Conservation (phyloP, 2,888 invertebrate species). For the Margaritifera margaritifera region DNA sequence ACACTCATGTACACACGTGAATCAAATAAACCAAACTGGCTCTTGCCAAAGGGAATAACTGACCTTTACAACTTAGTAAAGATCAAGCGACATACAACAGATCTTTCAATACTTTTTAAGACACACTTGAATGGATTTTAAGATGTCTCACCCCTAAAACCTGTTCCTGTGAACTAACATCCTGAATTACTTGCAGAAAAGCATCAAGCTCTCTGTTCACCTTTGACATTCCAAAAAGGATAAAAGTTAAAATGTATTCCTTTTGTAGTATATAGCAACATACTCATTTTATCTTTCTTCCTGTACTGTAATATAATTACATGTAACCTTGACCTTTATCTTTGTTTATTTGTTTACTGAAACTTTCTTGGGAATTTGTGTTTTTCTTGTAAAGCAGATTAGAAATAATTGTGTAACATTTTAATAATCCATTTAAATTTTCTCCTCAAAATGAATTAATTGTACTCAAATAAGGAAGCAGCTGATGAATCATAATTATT, state of each 20-base stretch:
- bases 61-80: no score
- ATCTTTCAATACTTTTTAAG: no score
- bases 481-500: no score
- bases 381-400: not conserved
- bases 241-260: no score
- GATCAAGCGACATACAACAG: no score
- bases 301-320: conserved; percentile 4
- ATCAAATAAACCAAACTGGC: no score
- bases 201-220: not conserved
- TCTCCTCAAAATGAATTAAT: no score
- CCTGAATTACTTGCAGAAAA: conserved; percentile 1
- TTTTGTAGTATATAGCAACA: not conserved
- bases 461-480: no score
- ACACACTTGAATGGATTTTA: not conserved
- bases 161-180: not conserved
- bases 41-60: no score
- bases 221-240: no score
- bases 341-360: conserved; percentile 1
- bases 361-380: not conserved
- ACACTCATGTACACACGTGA: no score
- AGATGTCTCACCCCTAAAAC: conserved; percentile 1
- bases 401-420: not conserved
- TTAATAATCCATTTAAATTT: no score
- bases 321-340: conserved; percentile 14
- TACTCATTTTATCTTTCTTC: not conserved